Evolutionary conservation across 2,888 invertebrate genomes (phyloP).

Genomic region (Dermolepida albohirtum): DNA sequence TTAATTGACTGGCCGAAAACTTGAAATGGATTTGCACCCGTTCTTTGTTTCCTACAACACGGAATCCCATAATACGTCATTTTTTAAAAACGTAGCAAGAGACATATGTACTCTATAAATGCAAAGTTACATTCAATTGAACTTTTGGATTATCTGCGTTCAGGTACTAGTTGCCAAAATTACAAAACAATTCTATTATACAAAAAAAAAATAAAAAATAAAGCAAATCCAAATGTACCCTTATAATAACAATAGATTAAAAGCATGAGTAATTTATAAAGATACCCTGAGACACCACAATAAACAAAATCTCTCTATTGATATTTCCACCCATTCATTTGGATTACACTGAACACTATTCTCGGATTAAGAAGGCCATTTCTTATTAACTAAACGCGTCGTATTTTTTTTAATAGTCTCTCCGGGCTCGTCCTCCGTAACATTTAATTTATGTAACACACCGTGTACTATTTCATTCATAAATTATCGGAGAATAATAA

Average conservation of each 20-base stretch:
- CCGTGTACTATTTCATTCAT: conserved; percentile 26
- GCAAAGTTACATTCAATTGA: no score
- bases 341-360: conserved; percentile 25
- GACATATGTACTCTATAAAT: no score
- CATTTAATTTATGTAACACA: conserved; percentile 33
- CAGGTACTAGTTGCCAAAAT: no score
- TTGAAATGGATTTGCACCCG: no score
- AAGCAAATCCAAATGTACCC: neutral
- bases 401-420: conserved; percentile 20
- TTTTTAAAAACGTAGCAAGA: no score
- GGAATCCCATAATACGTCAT: no score
- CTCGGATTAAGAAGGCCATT: conserved; percentile 34
- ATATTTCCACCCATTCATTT: conserved; percentile 32
- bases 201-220: no score
- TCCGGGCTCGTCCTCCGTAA: neutral
- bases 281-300: conserved; percentile 2
- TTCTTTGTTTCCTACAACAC: no score
- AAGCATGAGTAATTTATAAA: neutral
- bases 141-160: no score
- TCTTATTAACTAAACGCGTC: conserved; percentile 26
- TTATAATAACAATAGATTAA: neutral
- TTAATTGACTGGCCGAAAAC: no score
- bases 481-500: conserved; percentile 37
- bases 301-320: conserved; percentile 26
- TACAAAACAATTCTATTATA: no score